Percentiles rank a stretch among this genome's conserved stretches.
These are phyloP conservation scores for Rhingia rostrata DNA, from an alignment of 2,888 invertebrate genomes.

Conservation along the genomic window DNA sequence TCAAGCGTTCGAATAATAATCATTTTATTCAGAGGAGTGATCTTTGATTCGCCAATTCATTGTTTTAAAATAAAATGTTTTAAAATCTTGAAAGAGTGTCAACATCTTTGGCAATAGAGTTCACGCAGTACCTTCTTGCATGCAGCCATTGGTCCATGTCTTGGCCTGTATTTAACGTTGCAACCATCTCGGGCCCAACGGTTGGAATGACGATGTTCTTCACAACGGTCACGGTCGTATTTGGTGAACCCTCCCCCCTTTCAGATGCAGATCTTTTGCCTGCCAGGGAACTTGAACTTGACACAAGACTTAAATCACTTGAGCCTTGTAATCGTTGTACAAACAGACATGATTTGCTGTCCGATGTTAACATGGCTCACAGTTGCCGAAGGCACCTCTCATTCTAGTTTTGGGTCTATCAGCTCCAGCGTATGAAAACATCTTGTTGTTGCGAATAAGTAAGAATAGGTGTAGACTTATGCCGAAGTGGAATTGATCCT, in stretches of 20 bases:
- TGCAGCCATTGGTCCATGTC: slow-evolving; percentile 95
- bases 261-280: slow-evolving; percentile 99
- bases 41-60: slow-evolving; percentile 29
- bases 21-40: slow-evolving; percentile 63
- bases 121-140: slow-evolving; percentile 94
- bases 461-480: slow-evolving; percentile 99
- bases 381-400: slow-evolving; percentile 99
- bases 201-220: slow-evolving; percentile 91
- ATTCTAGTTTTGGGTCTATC: slow-evolving; percentile 99
- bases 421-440: slow-evolving; percentile 99
- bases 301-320: slow-evolving; percentile 98
- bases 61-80: slow-evolving; percentile 42
- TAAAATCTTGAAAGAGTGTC: slow-evolving; percentile 37
- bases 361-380: slow-evolving; percentile 99
- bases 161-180: slow-evolving; percentile 96
- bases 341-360: slow-evolving; percentile 99
- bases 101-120: slow-evolving; percentile 77
- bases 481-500: slow-evolving; percentile 99
- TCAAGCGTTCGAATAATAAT: slow-evolving; percentile 45
- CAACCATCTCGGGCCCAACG: slow-evolving; percentile 96
- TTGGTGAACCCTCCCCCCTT: slow-evolving; percentile 99
- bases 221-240: slow-evolving; percentile 95
- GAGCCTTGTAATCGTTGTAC: slow-evolving; percentile 98
- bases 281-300: slow-evolving; percentile 99
- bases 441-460: slow-evolving; percentile 99